phyloP scores from a whole-genome alignment of 2,888 invertebrate species.

The Tenthredo notha region DNA sequence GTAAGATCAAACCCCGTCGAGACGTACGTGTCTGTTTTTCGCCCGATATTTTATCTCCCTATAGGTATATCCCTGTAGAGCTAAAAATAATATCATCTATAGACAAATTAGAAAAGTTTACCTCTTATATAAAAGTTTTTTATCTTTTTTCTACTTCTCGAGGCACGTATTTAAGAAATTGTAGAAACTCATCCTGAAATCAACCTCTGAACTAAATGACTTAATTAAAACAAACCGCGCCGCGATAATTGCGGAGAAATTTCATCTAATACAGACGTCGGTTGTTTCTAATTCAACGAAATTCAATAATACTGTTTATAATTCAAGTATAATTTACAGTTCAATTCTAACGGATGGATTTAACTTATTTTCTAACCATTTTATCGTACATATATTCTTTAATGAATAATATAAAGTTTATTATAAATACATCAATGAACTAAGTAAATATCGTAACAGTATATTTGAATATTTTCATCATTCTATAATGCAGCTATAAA shows the following conservation, averaged over 20 bases:
- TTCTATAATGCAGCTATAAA: background rate
- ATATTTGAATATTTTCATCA: background rate
- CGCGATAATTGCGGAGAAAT: conserved; percentile 46
- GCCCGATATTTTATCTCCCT: background rate
- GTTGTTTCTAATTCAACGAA: background rate
- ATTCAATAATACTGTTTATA: conserved; percentile 8
- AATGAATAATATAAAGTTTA: background rate
- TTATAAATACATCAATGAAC: background rate
- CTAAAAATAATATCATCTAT: background rate
- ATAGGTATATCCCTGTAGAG: background rate
- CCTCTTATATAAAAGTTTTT: background rate
- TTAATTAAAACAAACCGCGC: conserved; percentile 24
- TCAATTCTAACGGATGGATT: background rate
- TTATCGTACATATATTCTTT: background rate
- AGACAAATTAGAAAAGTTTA: background rate
- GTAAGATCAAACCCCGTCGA: conserved; percentile 31
- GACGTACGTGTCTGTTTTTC: conserved; percentile 14
- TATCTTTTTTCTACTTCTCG: background rate
- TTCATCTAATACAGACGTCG: background rate
- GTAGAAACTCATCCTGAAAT: background rate
- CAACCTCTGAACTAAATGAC: background rate
- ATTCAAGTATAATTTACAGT: background rate
- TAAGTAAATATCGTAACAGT: background rate
- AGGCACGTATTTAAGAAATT: background rate
- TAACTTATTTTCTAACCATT: background rate